Percentiles rank a stretch among this genome's conserved stretches.
Conservation (phyloP, 1,140 invertebrate genomes). For the Cardiocondyla obscurior region DNA sequence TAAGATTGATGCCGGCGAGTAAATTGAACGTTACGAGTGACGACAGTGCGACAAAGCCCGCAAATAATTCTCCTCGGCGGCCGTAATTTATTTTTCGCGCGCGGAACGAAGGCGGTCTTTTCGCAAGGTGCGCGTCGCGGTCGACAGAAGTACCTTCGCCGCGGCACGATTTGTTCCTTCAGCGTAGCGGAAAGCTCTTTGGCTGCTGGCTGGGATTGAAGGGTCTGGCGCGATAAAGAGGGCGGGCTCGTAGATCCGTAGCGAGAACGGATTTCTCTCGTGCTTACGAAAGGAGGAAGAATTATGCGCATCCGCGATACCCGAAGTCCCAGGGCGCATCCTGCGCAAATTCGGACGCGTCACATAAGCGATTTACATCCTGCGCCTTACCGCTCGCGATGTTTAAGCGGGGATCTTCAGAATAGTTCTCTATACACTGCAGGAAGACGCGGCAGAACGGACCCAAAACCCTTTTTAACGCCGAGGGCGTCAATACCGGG, state of each 20-base stretch:
- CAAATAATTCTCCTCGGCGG: slow-evolving; percentile 62
- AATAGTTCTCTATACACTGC: background rate
- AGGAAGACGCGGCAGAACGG: slow-evolving; percentile 17
- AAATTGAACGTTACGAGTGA: slow-evolving; percentile 74
- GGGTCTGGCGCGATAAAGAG: slow-evolving; percentile 6
- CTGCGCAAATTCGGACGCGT: slow-evolving; percentile 21
- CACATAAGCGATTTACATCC: slow-evolving; percentile 36
- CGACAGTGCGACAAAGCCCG: slow-evolving; percentile 69
- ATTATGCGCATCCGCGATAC: slow-evolving; percentile 42
- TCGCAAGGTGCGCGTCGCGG: background rate
- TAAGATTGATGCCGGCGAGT: slow-evolving; percentile 72
- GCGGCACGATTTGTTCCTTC: slow-evolving; percentile 36
- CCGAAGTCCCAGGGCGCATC: background rate
- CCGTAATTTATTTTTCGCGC: slow-evolving; percentile 69
- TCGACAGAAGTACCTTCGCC: slow-evolving; percentile 33
- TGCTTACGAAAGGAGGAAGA: slow-evolving; percentile 37
- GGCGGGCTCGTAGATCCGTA: background rate
- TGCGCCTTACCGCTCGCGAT: background rate
- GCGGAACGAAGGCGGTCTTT: background rate
- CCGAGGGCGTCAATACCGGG: background rate
- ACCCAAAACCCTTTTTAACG: background rate
- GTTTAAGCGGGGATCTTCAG: background rate
- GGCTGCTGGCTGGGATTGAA: slow-evolving; percentile 20
- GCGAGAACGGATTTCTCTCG: slow-evolving; percentile 35
- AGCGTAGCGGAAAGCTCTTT: slow-evolving; percentile 17